These are phyloP conservation scores for Monopis laevigella DNA, from an alignment of 2,888 invertebrate species.

Conservation along the genomic window DNA sequence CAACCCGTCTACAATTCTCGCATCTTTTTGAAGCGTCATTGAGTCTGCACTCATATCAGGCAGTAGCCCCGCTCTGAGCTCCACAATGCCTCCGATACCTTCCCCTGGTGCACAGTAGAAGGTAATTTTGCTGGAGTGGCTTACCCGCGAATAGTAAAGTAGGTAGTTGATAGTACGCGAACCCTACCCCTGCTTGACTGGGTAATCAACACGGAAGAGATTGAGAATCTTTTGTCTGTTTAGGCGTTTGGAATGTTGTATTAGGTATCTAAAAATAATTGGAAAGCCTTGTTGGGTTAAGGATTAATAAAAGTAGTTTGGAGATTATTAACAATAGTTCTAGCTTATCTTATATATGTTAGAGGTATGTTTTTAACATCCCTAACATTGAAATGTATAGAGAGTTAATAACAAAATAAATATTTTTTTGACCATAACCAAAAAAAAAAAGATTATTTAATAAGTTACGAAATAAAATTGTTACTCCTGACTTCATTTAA, in stretches of 20 bases:
- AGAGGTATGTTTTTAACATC: too few species aligned
- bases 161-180: conserved; percentile 2
- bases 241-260: neutral
- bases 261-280: too few species aligned
- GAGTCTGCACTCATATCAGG: conserved; percentile 30
- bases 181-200: neutral
- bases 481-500: too few species aligned
- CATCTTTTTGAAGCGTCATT: conserved; percentile 14
- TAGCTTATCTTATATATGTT: too few species aligned
- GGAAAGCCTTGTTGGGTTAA: too few species aligned
- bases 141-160: conserved; percentile 26
- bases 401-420: too few species aligned
- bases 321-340: too few species aligned
- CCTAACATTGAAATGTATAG: too few species aligned
- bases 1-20: neutral
- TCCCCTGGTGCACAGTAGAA: conserved; percentile 28
- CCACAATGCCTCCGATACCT: conserved; percentile 40
- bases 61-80: conserved; percentile 21
- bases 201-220: conserved; percentile 1
- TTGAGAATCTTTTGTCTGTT: neutral
- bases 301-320: too few species aligned
- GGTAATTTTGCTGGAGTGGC: conserved; percentile 54
- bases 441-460: too few species aligned
- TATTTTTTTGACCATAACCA: too few species aligned
- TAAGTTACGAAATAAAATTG: too few species aligned